Conservation (phyloP, 64 coral and sea anemone species). For the Montipora foliosa region DNA sequence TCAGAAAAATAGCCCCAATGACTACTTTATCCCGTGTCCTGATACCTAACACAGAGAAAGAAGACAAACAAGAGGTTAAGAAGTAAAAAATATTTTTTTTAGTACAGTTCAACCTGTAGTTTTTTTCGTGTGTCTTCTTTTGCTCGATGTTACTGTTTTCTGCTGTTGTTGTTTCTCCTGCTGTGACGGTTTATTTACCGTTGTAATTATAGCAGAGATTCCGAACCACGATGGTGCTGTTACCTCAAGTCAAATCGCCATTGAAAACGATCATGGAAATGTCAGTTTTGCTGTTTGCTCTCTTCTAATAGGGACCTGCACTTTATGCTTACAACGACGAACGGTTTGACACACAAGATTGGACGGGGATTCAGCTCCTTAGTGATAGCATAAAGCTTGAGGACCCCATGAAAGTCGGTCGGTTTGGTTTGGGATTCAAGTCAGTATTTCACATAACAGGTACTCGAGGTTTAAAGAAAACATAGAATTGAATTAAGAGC, state of each 20-base stretch:
- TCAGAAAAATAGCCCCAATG: too few species aligned
- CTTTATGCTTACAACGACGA: slow-evolving; percentile 84
- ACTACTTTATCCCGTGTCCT: background rate
- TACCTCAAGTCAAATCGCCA: background rate
- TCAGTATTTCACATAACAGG: slow-evolving; percentile 88
- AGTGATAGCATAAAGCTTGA: slow-evolving; percentile 74
- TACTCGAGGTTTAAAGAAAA: slow-evolving; percentile 8
- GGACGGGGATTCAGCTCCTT: slow-evolving; percentile 71
- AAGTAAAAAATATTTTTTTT: background rate
- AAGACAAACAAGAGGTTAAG: background rate
- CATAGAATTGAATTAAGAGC: too few species aligned
- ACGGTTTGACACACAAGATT: slow-evolving; percentile 59
- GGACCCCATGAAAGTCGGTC: slow-evolving; percentile 89
- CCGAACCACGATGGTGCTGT: background rate
- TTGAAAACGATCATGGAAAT: background rate
- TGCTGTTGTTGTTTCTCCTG: too few species aligned
- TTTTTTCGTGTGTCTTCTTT: background rate
- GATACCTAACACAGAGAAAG: background rate
- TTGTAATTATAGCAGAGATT: background rate
- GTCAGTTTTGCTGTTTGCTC: background rate
- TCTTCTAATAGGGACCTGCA: slow-evolving; percentile 61
- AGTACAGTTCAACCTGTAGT: background rate
- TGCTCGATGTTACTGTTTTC: too few species aligned
- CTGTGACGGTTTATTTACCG: background rate
- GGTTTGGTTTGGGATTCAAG: slow-evolving; percentile 84